Base-by-base conservation (phyloP, 2,113 vertebrate species). In the Colaptes auratus region DNA sequence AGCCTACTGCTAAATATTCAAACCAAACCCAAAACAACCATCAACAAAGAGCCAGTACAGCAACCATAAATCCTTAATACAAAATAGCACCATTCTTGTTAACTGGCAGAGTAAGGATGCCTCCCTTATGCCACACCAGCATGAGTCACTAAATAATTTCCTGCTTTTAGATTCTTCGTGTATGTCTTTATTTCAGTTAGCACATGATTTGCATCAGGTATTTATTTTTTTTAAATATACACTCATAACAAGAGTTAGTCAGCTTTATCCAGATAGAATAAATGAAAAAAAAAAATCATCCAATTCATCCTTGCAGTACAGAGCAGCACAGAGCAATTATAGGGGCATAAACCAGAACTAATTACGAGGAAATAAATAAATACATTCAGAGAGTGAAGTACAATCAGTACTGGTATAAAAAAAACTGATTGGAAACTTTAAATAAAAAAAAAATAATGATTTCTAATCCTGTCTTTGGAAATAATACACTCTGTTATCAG, bases 81-180 rank as follows among this genome's bases (percentile, higher is more conserved):
- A 77, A 88, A 88, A 83, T 13, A 80, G 52, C 15, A 77, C 46
- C 27, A 46, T 50, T 69, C 10, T 44, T 48, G 48, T 79, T 69
- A 90, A 61, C 11, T 76, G 44, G 63, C 48, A 83, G 21, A 64
- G 70, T 78, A 75, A 87, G n/a, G 46, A 85, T 67, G 48, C 5
- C 17, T 84, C 15, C 28, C 30, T 82, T 79, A 58, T 48, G 20
- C 74, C 59, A 72, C 78, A 69, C 1, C 1, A 73, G 15, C n/a
- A 58, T 88, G 82, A 96, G 72, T 92, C 92, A 93, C 25, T 61
- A 76, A 76, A 93, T 53, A 1, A 80, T 77, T 95, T 92, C 80
- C 86, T 59, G 64, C 35, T 88, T 86, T 88, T 70, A 82, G 82
- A 70, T 39, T 80, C 15, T 82, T 86, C 70, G 59, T 50, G 60